Conservation (phyloP, 1,140 invertebrate species). For the Berghia stephanieae region DNA sequence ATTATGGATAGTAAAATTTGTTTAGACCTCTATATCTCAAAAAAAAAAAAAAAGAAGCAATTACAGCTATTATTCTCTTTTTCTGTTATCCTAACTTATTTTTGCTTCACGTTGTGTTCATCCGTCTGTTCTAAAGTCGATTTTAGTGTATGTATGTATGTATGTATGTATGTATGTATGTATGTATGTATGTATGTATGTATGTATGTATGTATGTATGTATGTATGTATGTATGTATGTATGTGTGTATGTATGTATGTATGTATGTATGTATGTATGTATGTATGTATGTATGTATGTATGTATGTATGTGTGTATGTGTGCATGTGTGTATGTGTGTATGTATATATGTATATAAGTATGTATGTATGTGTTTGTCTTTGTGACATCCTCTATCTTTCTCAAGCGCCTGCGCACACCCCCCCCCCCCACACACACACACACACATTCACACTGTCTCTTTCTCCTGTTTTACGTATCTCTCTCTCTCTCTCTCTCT, state of each 20-base stretch:
- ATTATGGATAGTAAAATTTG: neutral
- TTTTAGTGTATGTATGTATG: slow-evolving; percentile 10
- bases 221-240: slow-evolving; percentile 15
- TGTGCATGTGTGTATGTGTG: no score
- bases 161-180: slow-evolving; percentile 25
- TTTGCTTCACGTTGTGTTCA: no score
- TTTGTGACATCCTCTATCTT: no score
- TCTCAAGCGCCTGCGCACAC: neutral
- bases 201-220: slow-evolving; percentile 25
- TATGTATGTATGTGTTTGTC: slow-evolving; percentile 29
- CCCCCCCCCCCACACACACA: neutral
- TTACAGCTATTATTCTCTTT: no score
- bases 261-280: neutral
- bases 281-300: slow-evolving; percentile 19
- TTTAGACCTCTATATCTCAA: neutral
- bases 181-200: slow-evolving; percentile 21
- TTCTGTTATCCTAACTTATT: no score
- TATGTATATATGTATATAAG: no score
- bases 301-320: slow-evolving; percentile 24
- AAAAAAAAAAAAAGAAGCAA: neutral
- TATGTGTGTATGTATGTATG: slow-evolving; percentile 16
- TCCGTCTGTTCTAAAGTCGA: no score
- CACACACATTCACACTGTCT: no score
- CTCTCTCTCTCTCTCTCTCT: no score
- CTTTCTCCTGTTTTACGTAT: no score